phyloP scores from a whole-genome alignment of 2,888 invertebrate species.

The Lithodes maja region DNA sequence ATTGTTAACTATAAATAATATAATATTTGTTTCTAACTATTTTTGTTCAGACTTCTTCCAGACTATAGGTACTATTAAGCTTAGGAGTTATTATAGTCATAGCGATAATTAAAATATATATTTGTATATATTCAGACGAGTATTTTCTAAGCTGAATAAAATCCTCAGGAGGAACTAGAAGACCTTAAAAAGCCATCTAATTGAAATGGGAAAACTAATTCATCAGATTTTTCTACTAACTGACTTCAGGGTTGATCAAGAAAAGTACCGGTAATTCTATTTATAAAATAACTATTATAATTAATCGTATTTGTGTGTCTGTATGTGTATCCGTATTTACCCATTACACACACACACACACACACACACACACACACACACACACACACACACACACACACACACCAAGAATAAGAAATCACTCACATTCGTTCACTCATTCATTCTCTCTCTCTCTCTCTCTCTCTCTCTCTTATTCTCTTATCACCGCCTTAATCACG shows the following conservation, averaged over 20 bases:
- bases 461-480: not conserved
- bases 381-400: not conserved
- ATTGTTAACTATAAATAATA: too few species aligned
- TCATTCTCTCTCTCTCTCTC: conserved; percentile 14
- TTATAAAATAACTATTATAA: too few species aligned
- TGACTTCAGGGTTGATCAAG: too few species aligned
- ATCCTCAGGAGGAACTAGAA: not conserved
- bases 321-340: not conserved
- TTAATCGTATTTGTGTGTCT: not conserved
- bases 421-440: not conserved
- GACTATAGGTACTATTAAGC: too few species aligned
- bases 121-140: not conserved
- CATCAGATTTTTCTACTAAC: too few species aligned
- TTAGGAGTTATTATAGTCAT: not conserved
- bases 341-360: not conserved
- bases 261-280: too few species aligned
- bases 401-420: not conserved
- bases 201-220: too few species aligned
- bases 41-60: too few species aligned
- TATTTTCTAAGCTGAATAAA: not conserved
- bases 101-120: not conserved
- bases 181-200: not conserved
- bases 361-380: conserved; percentile 7
- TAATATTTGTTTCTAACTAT: too few species aligned
- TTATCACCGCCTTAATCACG: not conserved